phyloP scores from a whole-genome alignment of 2,888 invertebrate species.

The Heliconius cydno region DNA sequence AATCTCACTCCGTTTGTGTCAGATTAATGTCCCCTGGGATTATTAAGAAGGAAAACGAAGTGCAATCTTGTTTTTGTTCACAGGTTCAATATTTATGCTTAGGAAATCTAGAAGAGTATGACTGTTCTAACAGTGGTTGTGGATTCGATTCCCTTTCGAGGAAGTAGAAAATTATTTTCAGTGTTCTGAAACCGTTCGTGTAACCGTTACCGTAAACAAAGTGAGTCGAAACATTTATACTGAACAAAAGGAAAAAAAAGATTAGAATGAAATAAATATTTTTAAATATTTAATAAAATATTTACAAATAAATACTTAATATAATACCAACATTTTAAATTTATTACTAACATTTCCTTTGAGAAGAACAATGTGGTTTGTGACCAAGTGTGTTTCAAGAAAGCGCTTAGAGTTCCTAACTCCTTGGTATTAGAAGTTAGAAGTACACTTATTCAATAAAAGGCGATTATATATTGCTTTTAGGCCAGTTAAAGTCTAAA shows the following conservation, averaged over 20 bases:
- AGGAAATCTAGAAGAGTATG: no score
- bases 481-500: neutral
- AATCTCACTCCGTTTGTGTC: conserved; percentile 18
- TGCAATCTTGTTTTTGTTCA: neutral
- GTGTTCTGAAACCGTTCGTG: no score
- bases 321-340: neutral
- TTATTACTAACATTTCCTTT: neutral
- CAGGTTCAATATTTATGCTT: neutral
- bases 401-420: neutral
- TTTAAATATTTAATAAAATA: neutral
- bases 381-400: neutral
- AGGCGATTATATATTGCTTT: neutral
- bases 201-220: no score
- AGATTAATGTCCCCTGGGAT: conserved; percentile 10
- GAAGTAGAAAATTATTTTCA: no score
- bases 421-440: neutral
- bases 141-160: no score
- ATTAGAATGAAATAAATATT: neutral
- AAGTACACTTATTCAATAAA: neutral
- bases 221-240: no score
- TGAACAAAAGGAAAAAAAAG: neutral
- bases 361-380: neutral
- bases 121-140: no score
- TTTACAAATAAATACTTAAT: neutral
- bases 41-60: conserved; percentile 3